Conservation (phyloP, 2,888 invertebrate species). For the Tuta absoluta region DNA sequence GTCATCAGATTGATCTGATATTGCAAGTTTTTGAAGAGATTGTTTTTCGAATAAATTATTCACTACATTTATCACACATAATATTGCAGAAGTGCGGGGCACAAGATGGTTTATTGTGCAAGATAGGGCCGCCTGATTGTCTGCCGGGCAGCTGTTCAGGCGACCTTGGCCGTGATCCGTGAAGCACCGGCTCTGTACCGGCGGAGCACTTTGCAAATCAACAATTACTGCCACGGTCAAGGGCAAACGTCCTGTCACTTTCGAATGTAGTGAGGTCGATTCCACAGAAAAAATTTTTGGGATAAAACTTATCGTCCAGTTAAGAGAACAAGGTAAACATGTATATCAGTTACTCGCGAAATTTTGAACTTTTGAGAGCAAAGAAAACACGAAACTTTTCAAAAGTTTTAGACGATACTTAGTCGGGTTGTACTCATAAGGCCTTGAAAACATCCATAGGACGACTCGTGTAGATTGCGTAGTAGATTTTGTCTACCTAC, state of each 20-base stretch:
- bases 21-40: neutral
- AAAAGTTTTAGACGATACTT: neutral
- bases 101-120: constrained; percentile 12
- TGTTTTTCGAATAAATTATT: neutral
- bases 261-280: neutral
- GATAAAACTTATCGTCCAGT: neutral
- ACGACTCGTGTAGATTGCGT: neutral
- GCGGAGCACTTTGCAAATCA: constrained; percentile 57
- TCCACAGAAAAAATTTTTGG: constrained; percentile 20
- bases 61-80: neutral
- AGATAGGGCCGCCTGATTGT: constrained; percentile 7
- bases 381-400: neutral
- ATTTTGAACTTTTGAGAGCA: neutral
- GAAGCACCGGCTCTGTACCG: constrained; percentile 56
- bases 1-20: neutral
- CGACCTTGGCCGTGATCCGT: constrained; percentile 68
- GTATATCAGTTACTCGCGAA: neutral
- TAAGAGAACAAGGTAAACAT: constrained; percentile 1
- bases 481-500: neutral
- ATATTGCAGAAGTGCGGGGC: neutral
- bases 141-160: constrained; percentile 54
- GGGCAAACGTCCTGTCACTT: constrained; percentile 51
- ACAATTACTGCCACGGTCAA: constrained; percentile 72
- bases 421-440: neutral
- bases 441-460: neutral